phyloP scores from a whole-genome alignment of 1,140 invertebrate species.

The Metaphire vulgaris region DNA sequence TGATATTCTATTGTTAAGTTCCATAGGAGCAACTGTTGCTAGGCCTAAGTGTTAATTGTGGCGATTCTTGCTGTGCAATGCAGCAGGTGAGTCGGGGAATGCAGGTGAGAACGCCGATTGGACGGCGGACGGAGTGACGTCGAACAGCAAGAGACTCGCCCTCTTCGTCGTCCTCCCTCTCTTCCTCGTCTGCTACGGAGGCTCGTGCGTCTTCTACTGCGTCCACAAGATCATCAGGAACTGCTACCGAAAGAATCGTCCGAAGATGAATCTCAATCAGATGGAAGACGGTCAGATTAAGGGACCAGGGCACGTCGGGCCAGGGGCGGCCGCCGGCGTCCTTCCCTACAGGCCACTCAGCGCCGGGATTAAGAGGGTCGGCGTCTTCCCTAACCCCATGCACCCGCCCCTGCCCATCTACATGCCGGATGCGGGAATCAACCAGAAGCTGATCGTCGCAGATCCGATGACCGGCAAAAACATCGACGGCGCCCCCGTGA shows the following conservation, averaged over 20 bases:
- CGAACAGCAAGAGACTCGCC: constrained; percentile 35
- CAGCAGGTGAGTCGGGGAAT: too few relatives aligned
- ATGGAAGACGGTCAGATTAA: neutral
- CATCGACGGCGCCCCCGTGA: too few relatives aligned
- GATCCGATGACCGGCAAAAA: neutral
- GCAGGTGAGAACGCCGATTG: too few relatives aligned
- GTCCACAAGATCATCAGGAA: constrained; percentile 22
- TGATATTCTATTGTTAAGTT: too few relatives aligned
- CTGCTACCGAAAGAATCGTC: constrained; percentile 3
- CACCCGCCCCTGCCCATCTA: neutral
- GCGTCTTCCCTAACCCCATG: constrained; percentile 10
- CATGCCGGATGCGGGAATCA: neutral
- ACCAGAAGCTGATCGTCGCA: neutral
- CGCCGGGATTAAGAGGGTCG: neutral
- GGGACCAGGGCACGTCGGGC: too few relatives aligned
- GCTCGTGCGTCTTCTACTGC: constrained; percentile 28
- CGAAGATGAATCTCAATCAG: neutral
- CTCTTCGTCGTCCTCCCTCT: constrained; percentile 28
- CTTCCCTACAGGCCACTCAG: neutral
- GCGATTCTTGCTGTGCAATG: too few relatives aligned
- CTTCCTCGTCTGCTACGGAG: constrained; percentile 28
- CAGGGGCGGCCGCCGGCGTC: too few relatives aligned
- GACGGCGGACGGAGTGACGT: neutral
- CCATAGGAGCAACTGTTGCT: too few relatives aligned
- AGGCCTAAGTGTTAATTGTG: too few relatives aligned